These are phyloP conservation scores for Syngnathus scovelli DNA, from an alignment of 2,113 vertebrate genomes.

Conservation along the genomic window DNA sequence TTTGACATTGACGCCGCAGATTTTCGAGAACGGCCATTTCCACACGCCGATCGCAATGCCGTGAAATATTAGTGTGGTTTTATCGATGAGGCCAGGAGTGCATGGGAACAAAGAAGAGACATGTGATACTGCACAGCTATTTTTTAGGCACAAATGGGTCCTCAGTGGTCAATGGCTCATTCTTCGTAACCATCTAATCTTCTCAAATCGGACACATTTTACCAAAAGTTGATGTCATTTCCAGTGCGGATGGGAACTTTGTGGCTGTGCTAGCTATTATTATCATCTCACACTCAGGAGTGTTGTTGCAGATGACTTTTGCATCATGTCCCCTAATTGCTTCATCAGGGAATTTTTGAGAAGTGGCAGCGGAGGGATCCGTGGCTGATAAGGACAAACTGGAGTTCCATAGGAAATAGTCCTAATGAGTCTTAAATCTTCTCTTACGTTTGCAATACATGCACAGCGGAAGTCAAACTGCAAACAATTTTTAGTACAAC, in stretches of 20 bases:
- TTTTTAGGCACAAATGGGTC: constrained; percentile 23
- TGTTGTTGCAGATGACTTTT: constrained; percentile 44
- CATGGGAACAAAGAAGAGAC: constrained; percentile 15
- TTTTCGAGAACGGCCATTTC: not conserved
- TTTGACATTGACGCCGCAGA: constrained; percentile 14
- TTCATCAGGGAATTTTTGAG: constrained; percentile 36
- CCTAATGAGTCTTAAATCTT: not conserved
- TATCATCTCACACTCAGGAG: constrained; percentile 19
- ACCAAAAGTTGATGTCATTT: constrained; percentile 24
- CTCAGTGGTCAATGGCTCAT: not conserved
- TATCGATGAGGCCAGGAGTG: constrained; percentile 5
- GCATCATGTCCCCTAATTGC: constrained; percentile 45
- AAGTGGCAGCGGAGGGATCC: constrained; percentile 6
- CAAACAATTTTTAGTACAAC: not conserved
- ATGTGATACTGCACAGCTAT: constrained; percentile 23
- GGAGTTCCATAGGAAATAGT: constrained; percentile 6
- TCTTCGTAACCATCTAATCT: constrained; percentile 21
- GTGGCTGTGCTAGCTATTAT: constrained; percentile 15
- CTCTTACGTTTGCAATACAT: not conserved
- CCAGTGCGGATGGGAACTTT: constrained; percentile 27
- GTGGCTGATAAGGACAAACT: constrained; percentile 11
- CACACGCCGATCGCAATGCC: not conserved
- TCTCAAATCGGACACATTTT: not conserved
- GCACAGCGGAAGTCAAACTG: not conserved
- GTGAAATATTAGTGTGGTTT: constrained; percentile 12